Base-by-base conservation (phyloP, 2,797 vertebrate genomes). In the Alca torda region DNA sequence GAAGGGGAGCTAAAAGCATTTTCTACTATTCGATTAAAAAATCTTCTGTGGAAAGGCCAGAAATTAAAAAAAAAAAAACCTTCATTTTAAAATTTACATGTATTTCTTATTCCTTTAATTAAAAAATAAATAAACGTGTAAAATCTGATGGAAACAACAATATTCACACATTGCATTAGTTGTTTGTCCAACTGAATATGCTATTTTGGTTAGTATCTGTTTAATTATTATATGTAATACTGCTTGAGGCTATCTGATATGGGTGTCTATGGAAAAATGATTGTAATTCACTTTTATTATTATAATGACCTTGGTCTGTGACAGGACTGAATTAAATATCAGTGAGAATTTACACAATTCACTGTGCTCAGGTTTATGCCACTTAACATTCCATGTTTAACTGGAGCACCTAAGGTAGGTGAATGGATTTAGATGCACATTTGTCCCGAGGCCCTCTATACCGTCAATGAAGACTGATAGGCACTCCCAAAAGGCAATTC, bases 221-320 rank as follows among this genome's bases (percentile, higher is more conserved):
- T 95, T 93, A 95, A 95, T 95, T 95, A 93, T 90, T 92, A 37
- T 25, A 92, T 0, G 4, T 89, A 87, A 89, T 85, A 43, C 31
- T 80, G 81, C 88, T 95, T 63, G 28, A 95, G 90, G 94, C 75
- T 80, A 76, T 70, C 75, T 83, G 64, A 83, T 89, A 78, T 9
- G 45, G 17, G 4, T 83, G 72, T 75, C 81, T 89, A 59, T 31
- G 39, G 56, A 87, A 93, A 95, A 95, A 91, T 57, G 35, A 81
- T 39, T 73, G 63, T 91, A 94, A 96, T 91, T 96, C 90, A 95
- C 76, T 94, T 96, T 96, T 95, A 95, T 96, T 94, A 93, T 95
- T 92, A 87, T 89, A 87, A 94, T 94, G 96, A 94, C 93, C 84
- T 97, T 95, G 90, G 61, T 96, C 73, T 89, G 3, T 87, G 90